Evolutionary conservation across 2,888 invertebrate species (phyloP), one percentile per base, ranked within the genome.

Genomic region (Noctua janthina): DNA sequence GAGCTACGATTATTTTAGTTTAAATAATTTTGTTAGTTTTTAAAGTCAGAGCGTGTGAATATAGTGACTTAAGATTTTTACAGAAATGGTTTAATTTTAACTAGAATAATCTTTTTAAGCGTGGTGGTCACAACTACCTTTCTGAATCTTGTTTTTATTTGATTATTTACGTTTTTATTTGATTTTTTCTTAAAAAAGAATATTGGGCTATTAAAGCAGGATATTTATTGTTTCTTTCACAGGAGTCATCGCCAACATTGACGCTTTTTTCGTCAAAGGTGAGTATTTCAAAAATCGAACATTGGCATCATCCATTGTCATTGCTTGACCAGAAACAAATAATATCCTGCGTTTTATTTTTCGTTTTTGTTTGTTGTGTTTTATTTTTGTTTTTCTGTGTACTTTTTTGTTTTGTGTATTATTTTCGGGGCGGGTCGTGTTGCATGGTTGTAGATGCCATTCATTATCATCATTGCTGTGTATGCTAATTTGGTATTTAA

Each of bases 201-300:
- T 49, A 89, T 90, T 92, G 92, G 91, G 84, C 93, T 94, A 95
- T 94, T 96, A 96, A 96, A 96, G 95, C 95, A 95, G 95, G 95
- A 91, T 91, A 93, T 92, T 93, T 94, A 93, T 96, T 95, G 95
- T 95, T 96, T 96, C 97, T 97, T 97, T 97, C 97, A 92, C 98
- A 98, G 98, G 98, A 98, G 97, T 98, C 98, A 93, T 98, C 98
- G 95, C 98, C 98, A 94, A 98, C 98, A 96, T 97, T 98, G 97
- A 98, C 98, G 96, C 97, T 98, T 95, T 97, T 98, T 96, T 98
- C 98, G 97, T 98, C 98, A 95, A 98, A 98, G 98, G 98, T 98
- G 97, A 98, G 98, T 95, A 88, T 88, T 88, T 89, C 84, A 86
- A 83, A 85, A 85, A 87, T 85, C 89, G 87, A 87, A 84, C 85